Base-by-base conservation (phyloP, 2,888 invertebrate genomes). In the Frankliniella intonsa region DNA sequence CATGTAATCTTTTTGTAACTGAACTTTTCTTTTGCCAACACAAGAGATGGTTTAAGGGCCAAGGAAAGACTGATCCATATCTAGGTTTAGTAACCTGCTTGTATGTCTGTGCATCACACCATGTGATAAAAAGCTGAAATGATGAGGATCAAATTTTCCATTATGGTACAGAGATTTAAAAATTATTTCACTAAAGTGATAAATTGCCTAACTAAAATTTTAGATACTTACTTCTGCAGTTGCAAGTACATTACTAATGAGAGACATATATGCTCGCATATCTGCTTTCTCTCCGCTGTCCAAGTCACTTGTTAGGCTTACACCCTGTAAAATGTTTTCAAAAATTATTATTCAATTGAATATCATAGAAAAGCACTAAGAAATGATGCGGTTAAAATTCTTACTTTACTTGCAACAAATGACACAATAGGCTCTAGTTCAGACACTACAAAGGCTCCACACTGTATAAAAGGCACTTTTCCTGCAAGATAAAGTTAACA, bases 381-480 rank as follows among this genome's bases (percentile, higher is more conserved):
- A 82, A 49, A 81, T 81, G 11, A 62, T 55, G 14, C 0, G 14
- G 0, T 55, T 12, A 19, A 55, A 55, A 55, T 55, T 55, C 85
- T 85, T 85, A 90, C 91, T 88, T 97, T 97, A 85, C 93, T 94
- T 65, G 93, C 93, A 1, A 97, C 93, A 87, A 97, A 96, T 85
- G 94, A 93, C 0, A 97, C 95, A 82, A 99, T 97, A 0, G 95
- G 94, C 86, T 97, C 97, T 86, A 98, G 91, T 87, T 97, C 99
- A 0, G 98, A 93, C 0, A 97, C 92, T 0, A 98, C 91, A 86
- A 96, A 96, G 0, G 94, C 93, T 0, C 97, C 97, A 84, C 95
- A 95, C 86, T 94, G 94, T 82, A 99, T 93, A 86, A 99, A 97
- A 0, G 99, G 99, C 0, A 99, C 93, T 85, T 94, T 92, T 0